Evolutionary conservation across 2,888 invertebrate genomes (phyloP), one percentile per base, ranked within the genome.

Genomic region (Heliothis peltigera): DNA sequence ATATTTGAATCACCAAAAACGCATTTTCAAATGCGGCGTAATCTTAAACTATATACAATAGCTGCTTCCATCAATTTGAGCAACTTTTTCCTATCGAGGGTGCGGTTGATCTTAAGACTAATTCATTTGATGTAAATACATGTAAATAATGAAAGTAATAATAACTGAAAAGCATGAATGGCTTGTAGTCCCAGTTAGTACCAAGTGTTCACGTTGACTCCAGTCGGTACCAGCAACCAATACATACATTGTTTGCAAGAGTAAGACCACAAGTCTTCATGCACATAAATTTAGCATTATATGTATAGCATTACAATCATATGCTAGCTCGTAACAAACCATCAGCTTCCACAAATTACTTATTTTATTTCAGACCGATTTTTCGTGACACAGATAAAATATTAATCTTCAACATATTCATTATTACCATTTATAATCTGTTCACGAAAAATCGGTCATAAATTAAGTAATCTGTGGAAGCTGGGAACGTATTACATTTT

Each of bases 381-480:
- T 52, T 28, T 28, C 21, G 25, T 6, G 21, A 28, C 19, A 10
- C 28, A 28, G 28, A 21, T 44, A 12, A 47, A 22, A 17, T 4
- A 22, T 18, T 35, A 8, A 15, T 47, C 5, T 54, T n/a, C n/a
- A n/a, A n/a, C n/a, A n/a, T n/a, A n/a, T n/a, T n/a, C n/a, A n/a
- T n/a, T 28, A 7, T 8, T 22, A 25, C 2, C 12, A 28, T 35
- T 35, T 17, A 35, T 6, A n/a, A 47, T 56, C 61, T 15, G 39
- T 17, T 25, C 48, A 56, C 32, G 17, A 25, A 32, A 48, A 7
- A 21, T 18, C n/a, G 22, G n/a, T 57, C 8, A 2, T 17, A 54
- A 49, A 54, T 35, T 48, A 42, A 49, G 25, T 7, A 25, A 54
- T 35, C 32, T 54, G 19, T 61, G 61, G 10, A 43, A 43, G 43